Conservation (phyloP, 2,888 invertebrate genomes). For the Melinopterus prodromus region DNA sequence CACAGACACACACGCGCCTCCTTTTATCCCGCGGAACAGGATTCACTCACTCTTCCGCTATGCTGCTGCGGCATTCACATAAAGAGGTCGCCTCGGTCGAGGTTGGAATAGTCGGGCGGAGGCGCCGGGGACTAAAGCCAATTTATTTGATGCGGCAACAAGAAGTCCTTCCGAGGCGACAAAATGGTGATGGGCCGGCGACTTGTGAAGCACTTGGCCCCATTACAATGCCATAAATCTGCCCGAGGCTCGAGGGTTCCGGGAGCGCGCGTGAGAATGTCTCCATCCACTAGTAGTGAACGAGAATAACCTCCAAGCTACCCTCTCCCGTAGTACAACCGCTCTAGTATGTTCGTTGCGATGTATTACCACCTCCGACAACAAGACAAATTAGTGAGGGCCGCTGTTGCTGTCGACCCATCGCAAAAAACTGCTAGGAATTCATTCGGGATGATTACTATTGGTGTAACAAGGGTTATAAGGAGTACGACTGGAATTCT, state of each 20-base stretch:
- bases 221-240: conserved; percentile 70
- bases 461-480: not conserved
- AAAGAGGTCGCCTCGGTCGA: conserved; percentile 46
- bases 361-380: conserved; percentile 51
- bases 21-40: conserved; percentile 25
- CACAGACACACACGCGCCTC: conserved; percentile 43
- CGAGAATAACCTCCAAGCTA: conserved; percentile 26
- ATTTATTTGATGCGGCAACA: conserved; percentile 61
- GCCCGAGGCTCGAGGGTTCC: conserved; percentile 43
- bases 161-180: conserved; percentile 61
- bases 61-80: conserved; percentile 39
- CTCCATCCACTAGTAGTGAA: conserved; percentile 48
- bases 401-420: conserved; percentile 25
- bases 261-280: conserved; percentile 52
- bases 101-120: not conserved
- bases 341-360: conserved; percentile 53
- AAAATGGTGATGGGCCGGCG: conserved; percentile 68
- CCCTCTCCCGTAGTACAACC: conserved; percentile 26
- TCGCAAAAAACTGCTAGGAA: conserved; percentile 16
- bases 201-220: conserved; percentile 71
- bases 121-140: conserved; percentile 52
- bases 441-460: conserved; percentile 30
- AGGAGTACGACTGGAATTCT: no score
- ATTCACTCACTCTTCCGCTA: conserved; percentile 41
- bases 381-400: conserved; percentile 55